Conservation (phyloP, 2,888 invertebrate species). For the Zeuzera pyrina region DNA sequence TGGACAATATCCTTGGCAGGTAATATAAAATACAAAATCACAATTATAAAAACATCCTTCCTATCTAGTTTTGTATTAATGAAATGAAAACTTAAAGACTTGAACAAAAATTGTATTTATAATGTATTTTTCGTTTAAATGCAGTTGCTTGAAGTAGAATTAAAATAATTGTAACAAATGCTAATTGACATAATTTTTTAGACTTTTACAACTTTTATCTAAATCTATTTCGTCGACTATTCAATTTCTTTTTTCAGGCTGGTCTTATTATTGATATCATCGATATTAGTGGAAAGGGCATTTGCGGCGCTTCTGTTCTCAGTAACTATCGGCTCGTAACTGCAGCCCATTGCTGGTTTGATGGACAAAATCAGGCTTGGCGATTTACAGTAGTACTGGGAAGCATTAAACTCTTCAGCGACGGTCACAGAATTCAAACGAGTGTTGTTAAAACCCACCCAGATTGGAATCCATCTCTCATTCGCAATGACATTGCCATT, state of each 20-base stretch:
- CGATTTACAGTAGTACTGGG: slow-evolving; percentile 35
- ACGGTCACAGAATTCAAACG: slow-evolving; percentile 29
- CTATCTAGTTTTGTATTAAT: too few relatives aligned
- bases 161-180: too few relatives aligned
- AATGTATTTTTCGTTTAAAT: too few relatives aligned
- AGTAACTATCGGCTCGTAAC: slow-evolving; percentile 27
- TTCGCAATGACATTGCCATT: slow-evolving; percentile 36
- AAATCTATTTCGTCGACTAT: too few relatives aligned
- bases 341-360: slow-evolving; percentile 51
- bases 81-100: too few relatives aligned
- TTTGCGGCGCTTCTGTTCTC: slow-evolving; percentile 40
- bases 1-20: slow-evolving; percentile 37
- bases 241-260: slow-evolving; percentile 28
- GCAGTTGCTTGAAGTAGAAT: too few relatives aligned
- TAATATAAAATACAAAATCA: too few relatives aligned
- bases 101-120: too few relatives aligned
- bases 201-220: too few relatives aligned
- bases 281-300: slow-evolving; percentile 20
- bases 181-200: too few relatives aligned
- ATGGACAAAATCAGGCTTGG: slow-evolving; percentile 37
- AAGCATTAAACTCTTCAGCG: slow-evolving; percentile 28
- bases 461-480: slow-evolving; percentile 27
- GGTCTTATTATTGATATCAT: slow-evolving; percentile 27
- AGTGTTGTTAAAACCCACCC: slow-evolving; percentile 28
- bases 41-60: too few relatives aligned